Conservation (phyloP, 2,888 invertebrate genomes). For the Drosophila crucigera region DNA sequence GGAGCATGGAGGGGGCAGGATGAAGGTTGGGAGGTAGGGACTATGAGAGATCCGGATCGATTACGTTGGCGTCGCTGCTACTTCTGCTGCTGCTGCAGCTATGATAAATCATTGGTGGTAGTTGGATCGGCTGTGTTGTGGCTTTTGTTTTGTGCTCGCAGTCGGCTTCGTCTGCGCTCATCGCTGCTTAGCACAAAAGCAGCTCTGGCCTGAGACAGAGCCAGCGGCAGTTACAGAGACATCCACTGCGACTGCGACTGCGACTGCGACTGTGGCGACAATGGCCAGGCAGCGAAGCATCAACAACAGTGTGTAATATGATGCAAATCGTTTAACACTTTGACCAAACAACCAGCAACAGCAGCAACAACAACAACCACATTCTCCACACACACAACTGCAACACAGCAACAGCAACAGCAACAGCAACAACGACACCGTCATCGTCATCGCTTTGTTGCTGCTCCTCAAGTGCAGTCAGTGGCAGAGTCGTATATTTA, state of each 20-base stretch:
- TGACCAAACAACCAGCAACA: conserved; percentile 65
- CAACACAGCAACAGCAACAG: conserved; percentile 27
- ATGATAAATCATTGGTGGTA: conserved; percentile 75
- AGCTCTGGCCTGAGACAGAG: conserved; percentile 46
- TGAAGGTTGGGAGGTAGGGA: not conserved
- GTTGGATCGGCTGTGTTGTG: conserved; percentile 41
- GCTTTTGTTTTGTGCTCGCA: conserved; percentile 61
- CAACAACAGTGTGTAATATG: conserved; percentile 74
- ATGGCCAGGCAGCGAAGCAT: conserved; percentile 71
- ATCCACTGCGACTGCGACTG: conserved; percentile 12
- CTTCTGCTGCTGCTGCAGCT: conserved; percentile 44
- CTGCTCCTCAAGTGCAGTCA: conserved; percentile 70
- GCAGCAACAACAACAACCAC: conserved; percentile 24
- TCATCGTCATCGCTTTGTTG: conserved; percentile 65
- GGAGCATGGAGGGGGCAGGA: not conserved
- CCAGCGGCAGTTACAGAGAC: conserved; percentile 12
- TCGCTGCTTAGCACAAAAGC: conserved; percentile 72
- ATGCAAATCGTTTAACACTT: conserved; percentile 80
- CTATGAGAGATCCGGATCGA: conserved; percentile 72
- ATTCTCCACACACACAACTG: conserved; percentile 19
- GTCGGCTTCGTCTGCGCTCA: conserved; percentile 46
- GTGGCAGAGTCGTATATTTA: conserved; percentile 53
- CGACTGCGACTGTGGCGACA: conserved; percentile 56
- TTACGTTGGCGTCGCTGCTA: conserved; percentile 76
- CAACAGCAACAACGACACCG: conserved; percentile 29